Conservation (phyloP, 2,113 vertebrate species). For the Symphodus melops region DNA sequence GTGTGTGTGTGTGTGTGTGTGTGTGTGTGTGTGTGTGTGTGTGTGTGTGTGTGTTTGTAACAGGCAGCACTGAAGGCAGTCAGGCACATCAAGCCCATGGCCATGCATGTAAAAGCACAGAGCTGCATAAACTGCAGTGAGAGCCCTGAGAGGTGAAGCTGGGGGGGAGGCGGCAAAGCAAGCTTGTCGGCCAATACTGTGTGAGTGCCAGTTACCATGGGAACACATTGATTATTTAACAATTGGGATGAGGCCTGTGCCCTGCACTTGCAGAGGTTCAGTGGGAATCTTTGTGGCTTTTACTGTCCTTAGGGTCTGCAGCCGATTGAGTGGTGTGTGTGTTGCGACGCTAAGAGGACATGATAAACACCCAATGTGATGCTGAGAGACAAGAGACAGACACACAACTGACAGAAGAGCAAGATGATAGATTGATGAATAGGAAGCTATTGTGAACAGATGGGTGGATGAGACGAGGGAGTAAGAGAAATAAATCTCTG, state of each 20-base stretch:
- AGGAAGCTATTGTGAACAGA: conserved; percentile 60
- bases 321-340: conserved; percentile 61
- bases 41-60: conserved; percentile 12
- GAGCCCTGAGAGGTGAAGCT: conserved; percentile 65
- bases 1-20: conserved; percentile 17
- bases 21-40: conserved; percentile 1
- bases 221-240: conserved; percentile 87
- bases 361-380: conserved; percentile 51
- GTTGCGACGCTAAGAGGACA: conserved; percentile 50
- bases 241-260: conserved; percentile 72
- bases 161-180: conserved; percentile 57
- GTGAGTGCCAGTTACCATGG: conserved; percentile 75
- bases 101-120: conserved; percentile 49
- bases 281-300: conserved; percentile 62
- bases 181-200: conserved; percentile 59
- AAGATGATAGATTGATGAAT: conserved; percentile 56
- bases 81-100: conserved; percentile 55
- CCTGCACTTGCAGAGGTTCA: conserved; percentile 72
- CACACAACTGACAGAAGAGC: conserved; percentile 46
- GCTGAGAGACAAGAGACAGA: conserved; percentile 62
- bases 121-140: conserved; percentile 63
- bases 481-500: conserved; percentile 40
- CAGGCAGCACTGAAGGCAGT: conserved; percentile 38
- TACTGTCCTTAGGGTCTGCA: conserved; percentile 65
- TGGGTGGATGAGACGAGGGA: conserved; percentile 52